Evolutionary conservation across 2,113 vertebrate species (phyloP), one percentile per base, ranked within the genome.

Genomic region (Bos indicus): DNA sequence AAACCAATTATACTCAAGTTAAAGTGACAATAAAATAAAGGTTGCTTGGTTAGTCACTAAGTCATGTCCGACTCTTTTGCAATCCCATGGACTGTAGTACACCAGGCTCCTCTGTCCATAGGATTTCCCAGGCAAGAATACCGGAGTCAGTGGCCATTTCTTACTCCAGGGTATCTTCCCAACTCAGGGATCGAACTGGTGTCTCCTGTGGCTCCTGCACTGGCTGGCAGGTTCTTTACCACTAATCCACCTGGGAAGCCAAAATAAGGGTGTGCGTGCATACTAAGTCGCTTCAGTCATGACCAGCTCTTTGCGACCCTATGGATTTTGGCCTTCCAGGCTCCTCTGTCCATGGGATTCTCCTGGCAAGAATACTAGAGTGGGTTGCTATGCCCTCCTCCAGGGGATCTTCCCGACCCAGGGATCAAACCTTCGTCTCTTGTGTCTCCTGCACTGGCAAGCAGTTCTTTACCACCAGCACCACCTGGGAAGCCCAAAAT

Each of bases 301-400:
- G 67, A 74, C 67, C 36, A 40, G 3, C n/a, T 40, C 19, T 40
- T 74, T 74, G 21, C 0, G 0, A 23, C 10, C n/a, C 2, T 1
- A 74, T 40, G 67, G 67, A 74, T 21, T 74, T 1, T 13, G 67
- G n/a, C n/a, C n/a, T 40, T 40, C 10, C 10, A 74, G n/a, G 67
- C n/a, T 40, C 67, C n/a, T 74, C 67, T 23, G 67, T 74, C 67
- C 67, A 23, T 25, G 67, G 67, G 36, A 74, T 74, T 40, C 67
- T 74, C 67, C 67, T 40, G 67, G 36, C 67, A 40, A 71, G n/a
- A 74, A 40, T 74, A 74, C 67, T 40, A 25, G 10, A 40, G 21
- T 74, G 67, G 36, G n/a, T 40, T 74, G n/a, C n/a, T 25, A 74
- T 74, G 5, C 67, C n/a, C 67, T 74, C 67, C 67, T 74, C 67